Base-by-base conservation (phyloP, 2,888 invertebrate genomes). In the Rhagium mordax region DNA sequence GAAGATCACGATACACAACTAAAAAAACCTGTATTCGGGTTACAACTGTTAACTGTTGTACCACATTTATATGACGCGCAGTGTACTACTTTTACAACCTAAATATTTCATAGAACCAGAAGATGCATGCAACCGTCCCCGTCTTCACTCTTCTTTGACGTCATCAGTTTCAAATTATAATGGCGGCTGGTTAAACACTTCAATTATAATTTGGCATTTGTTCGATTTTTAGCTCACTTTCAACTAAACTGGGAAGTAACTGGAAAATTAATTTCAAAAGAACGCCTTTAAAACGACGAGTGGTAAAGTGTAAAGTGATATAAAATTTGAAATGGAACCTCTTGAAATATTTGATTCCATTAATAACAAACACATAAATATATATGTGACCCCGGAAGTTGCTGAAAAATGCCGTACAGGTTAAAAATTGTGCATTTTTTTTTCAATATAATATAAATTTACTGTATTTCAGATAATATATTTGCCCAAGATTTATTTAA, bases 401-500 rank as follows among this genome's bases (percentile, higher is more conserved):
- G 66, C 66, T 10, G 66, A 67, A 57, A 67, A 67, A 15, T 67
- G 66, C 47, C 66, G 66, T n/a, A 47, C 41, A 67, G 66, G 66
- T 67, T 21, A 33, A 24, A 29, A 2, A 3, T 61, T 51, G 0
- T 13, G 29, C 6, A 8, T 16, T 20, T 13, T 6, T 47, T 21
- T 61, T 61, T 48, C 18, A 15, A 18, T 16, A 8, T 29, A 2
- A 21, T 24, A 41, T 7, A 7, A 20, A n/a, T 20, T 53, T 53
- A 18, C 13, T 33, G 1, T 33, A 20, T 57, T 67, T 0, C 27
- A 67, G 66, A 67, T 47, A 55, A 55, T 47, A 27, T 10, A 15
- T 67, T 67, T 67, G 66, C 66, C 47, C 57, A 67, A 57, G 66
- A 67, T 57, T 67, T 67, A 47, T 67, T 67, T 18, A 67, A 67